Conservation (phyloP, 2,113 vertebrate genomes). For the Oryzias woworae region DNA sequence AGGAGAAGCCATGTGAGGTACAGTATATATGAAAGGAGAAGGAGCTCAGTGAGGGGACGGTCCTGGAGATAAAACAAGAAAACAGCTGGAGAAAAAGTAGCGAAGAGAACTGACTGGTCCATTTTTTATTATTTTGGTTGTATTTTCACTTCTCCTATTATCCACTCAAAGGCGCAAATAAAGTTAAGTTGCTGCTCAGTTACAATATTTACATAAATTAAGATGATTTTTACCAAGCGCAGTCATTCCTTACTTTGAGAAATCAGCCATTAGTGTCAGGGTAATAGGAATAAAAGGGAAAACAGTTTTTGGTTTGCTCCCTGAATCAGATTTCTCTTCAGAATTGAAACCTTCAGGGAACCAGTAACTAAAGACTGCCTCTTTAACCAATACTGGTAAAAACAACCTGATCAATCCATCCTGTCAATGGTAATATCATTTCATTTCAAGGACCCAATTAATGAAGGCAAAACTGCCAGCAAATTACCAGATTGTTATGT, state of each 20-base stretch:
- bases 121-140: background rate
- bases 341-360: too few relatives aligned
- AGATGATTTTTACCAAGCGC: slow-evolving; percentile 46
- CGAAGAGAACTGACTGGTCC: background rate
- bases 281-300: slow-evolving; percentile 1
- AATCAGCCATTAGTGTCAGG: slow-evolving; percentile 49
- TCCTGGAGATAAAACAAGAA: slow-evolving; percentile 15
- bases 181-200: slow-evolving; percentile 48
- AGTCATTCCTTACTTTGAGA: slow-evolving; percentile 45
- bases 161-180: slow-evolving; percentile 32
- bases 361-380: too few relatives aligned
- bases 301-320: slow-evolving; percentile 1
- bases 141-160: slow-evolving; percentile 13
- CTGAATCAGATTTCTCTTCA: background rate
- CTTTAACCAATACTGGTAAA: too few relatives aligned
- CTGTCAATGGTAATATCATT: too few relatives aligned
- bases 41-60: slow-evolving; percentile 30
- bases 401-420: too few relatives aligned
- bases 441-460: too few relatives aligned
- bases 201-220: slow-evolving; percentile 65
- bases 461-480: too few relatives aligned
- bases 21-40: slow-evolving; percentile 7
- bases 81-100: slow-evolving; percentile 20
- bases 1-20: slow-evolving; percentile 21
- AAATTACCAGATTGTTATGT: too few relatives aligned